Percentiles rank a stretch among this genome's conserved stretches.
These are phyloP conservation scores for Ceyx erithaca DNA, from an alignment of 2,797 vertebrate species.

Conservation along the genomic window DNA sequence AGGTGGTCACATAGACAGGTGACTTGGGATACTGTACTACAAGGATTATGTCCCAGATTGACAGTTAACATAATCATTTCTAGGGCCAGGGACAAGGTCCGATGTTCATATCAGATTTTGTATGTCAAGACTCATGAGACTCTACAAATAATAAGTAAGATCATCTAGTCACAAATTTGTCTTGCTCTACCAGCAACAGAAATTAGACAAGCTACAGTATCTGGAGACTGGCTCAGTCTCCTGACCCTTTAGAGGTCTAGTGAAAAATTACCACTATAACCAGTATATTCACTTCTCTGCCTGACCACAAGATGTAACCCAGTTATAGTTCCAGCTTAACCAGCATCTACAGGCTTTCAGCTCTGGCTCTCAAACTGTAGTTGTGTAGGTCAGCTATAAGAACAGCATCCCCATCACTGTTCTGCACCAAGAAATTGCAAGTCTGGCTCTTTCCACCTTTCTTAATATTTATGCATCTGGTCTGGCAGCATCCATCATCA, in stretches of 20 bases:
- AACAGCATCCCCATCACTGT: background rate
- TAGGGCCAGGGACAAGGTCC: background rate
- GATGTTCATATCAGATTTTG: background rate
- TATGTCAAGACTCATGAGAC: background rate
- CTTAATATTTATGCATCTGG: slow-evolving; percentile 56
- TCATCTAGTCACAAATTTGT: background rate
- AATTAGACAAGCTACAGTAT: background rate
- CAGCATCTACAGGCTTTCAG: background rate
- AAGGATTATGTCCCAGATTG: background rate
- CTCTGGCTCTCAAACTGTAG: background rate
- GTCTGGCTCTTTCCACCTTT: slow-evolving; percentile 1
- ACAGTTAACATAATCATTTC: background rate
- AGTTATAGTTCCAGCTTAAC: background rate
- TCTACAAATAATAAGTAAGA: background rate
- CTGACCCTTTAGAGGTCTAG: background rate
- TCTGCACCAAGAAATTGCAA: slow-evolving; percentile 23
- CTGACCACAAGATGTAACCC: background rate
- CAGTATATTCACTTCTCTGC: background rate
- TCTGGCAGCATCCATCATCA: slow-evolving; percentile 12
- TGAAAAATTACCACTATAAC: background rate
- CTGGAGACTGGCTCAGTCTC: background rate
- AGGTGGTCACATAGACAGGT: background rate
- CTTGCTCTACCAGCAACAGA: background rate
- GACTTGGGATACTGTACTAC: background rate
- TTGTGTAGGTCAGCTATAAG: background rate